Evolutionary conservation across 2,113 vertebrate genomes (phyloP).

Genomic region (Equus quagga): DNA sequence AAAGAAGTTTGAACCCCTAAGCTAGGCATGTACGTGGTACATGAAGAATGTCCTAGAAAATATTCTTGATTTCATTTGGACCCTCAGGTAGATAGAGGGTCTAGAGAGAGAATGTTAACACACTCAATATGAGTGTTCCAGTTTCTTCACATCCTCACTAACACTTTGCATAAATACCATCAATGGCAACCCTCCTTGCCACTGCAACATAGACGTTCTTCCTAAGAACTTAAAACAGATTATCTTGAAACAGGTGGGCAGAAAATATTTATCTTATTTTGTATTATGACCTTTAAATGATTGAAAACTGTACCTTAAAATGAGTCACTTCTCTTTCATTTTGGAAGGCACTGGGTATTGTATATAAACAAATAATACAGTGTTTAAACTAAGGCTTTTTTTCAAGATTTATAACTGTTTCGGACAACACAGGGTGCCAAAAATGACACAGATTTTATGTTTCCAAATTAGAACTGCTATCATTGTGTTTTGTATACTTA

Average conservation of each 20-base stretch:
- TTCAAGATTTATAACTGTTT: neutral
- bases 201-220: neutral
- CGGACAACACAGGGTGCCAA: neutral
- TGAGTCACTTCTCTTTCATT: neutral
- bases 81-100: neutral
- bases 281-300: neutral
- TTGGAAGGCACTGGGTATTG: neutral
- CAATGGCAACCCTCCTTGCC: neutral
- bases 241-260: constrained; percentile 45
- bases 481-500: neutral
- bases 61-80: neutral
- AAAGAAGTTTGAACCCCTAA: neutral
- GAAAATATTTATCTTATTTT: neutral
- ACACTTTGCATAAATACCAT: too few relatives aligned
- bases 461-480: neutral
- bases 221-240: neutral
- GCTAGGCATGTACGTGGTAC: neutral
- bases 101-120: neutral
- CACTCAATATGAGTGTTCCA: neutral
- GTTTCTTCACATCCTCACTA: too few relatives aligned
- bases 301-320: neutral
- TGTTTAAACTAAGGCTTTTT: neutral
- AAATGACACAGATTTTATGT: neutral
- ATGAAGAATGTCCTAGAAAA: neutral
- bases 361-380: neutral